Evolutionary conservation across 2,797 vertebrate species (phyloP), one percentile per base, ranked within the genome.

Genomic region (Lerista edwardsae): DNA sequence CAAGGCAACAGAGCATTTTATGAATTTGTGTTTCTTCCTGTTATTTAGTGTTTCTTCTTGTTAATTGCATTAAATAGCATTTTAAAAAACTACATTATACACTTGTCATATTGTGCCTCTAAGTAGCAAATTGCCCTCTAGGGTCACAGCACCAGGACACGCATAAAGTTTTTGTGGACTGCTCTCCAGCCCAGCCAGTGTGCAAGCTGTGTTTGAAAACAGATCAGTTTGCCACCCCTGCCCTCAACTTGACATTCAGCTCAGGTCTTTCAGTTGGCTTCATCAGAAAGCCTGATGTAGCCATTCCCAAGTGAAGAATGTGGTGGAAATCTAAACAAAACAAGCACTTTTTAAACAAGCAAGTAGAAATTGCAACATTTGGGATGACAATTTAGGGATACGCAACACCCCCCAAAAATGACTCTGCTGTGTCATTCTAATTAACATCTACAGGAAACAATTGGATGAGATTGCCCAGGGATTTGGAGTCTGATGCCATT

Each of bases 41-140:
- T n/a, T n/a, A n/a, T n/a, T 72, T 61, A 64, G 12, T 44, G 51
- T 74, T 82, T 64, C 23, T 75, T 65, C n/a, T n/a, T n/a, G 25
- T 71, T 61, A 39, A 39, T 19, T 47, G 11, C 17, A 51, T 25
- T 64, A 64, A 74, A 29, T 29, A 61, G 39, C 17, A 6, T 9
- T 78, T 79, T 85, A 84, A 19, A 90, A 88, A 82, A 62, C 82
- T 89, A 85, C 87, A 57, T 61, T 87, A 87, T 57, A 83, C 80
- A 74, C 34, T 39, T 72, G 2, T 0, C 4, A 29, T 76, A 0
- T 78, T 89, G 88, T 87, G 25, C 77, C 82, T 83, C 29, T 44
- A 10, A 25, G 17, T 39, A 57, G 44, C 36, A 36, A 75, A 31
- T n/a, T 68, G 25, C 34, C 61, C 75, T 27, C 86, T 65, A 86